A percentile compares a stretch with the other conserved stretches of the same genome.
phyloP scores from a whole-genome alignment of 1,140 invertebrate species.

The Mya arenaria region DNA sequence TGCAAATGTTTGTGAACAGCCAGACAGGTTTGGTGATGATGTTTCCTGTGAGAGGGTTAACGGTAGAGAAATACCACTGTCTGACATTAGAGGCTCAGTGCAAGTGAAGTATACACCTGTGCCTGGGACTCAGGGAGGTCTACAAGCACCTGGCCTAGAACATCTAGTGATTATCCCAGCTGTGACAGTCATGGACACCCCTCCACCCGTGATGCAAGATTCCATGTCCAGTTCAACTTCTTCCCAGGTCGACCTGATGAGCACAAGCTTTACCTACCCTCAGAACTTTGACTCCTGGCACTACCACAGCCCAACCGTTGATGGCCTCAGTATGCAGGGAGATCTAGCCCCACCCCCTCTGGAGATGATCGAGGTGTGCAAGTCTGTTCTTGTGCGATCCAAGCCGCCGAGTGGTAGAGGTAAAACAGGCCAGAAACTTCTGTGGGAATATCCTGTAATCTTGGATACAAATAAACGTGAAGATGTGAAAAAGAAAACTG shows the following conservation, averaged over 20 bases:
- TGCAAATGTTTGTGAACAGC: constrained; percentile 34
- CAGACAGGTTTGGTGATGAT: neutral
- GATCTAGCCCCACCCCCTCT: constrained; percentile 66
- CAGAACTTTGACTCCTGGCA: constrained; percentile 55
- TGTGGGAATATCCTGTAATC: constrained; percentile 48
- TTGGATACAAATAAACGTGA: constrained; percentile 12
- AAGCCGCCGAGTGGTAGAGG: neutral
- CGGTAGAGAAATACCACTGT: neutral
- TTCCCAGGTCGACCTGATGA: constrained; percentile 36
- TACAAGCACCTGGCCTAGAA: constrained; percentile 11
- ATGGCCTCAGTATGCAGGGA: constrained; percentile 47
- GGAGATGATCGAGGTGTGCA: constrained; percentile 66
- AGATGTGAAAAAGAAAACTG: constrained; percentile 14
- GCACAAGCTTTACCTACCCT: constrained; percentile 44
- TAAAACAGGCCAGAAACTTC: neutral
- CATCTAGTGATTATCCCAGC: constrained; percentile 13
- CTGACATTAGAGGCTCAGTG: neutral
- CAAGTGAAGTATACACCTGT: neutral
- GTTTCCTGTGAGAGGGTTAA: neutral
- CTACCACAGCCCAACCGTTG: constrained; percentile 48
- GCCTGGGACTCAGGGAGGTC: neutral
- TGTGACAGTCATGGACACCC: constrained; percentile 42
- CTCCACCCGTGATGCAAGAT: constrained; percentile 41
- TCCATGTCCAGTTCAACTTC: constrained; percentile 48
- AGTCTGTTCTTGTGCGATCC: constrained; percentile 28